Evolutionary conservation across 2,888 invertebrate species (phyloP).

Genomic region (Blera fallax): DNA sequence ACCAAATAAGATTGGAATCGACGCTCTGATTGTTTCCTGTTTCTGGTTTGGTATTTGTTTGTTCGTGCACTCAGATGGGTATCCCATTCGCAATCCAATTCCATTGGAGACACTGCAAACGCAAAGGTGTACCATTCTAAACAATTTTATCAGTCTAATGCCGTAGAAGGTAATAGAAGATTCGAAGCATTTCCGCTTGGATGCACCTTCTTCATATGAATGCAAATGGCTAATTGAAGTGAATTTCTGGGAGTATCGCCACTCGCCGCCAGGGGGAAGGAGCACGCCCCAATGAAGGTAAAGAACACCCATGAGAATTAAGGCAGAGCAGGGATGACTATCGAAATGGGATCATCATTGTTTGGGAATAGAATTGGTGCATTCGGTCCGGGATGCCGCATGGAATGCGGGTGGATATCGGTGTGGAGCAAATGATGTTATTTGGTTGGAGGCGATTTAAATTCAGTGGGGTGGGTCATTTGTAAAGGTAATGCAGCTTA

Average conservation of each 20-base stretch:
- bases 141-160: conserved; percentile 63
- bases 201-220: conserved; percentile 60
- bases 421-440: conserved; percentile 55
- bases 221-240: conserved; percentile 70
- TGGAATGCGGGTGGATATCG: conserved; percentile 47
- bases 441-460: conserved; percentile 57
- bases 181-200: conserved; percentile 66
- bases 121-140: conserved; percentile 34
- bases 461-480: conserved; percentile 61
- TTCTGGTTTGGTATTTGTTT: conserved; percentile 51
- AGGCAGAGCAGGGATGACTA: conserved; percentile 42
- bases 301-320: conserved; percentile 67
- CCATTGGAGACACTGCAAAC: conserved; percentile 28
- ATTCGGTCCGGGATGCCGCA: conserved; percentile 29
- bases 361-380: conserved; percentile 51
- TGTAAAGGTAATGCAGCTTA: conserved; percentile 9
- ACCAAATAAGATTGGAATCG: conserved; percentile 65
- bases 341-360: conserved; percentile 70
- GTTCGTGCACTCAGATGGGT: conserved; percentile 59
- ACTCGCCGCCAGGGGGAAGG: not conserved
- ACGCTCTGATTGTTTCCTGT: conserved; percentile 67
- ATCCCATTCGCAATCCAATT: conserved; percentile 49
- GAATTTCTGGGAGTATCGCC: conserved; percentile 64
- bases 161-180: conserved; percentile 49
- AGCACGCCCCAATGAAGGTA: conserved; percentile 7